Percentiles rank a stretch among this genome's conserved stretches.
These are phyloP conservation scores for Porites lutea DNA, from an alignment of 64 coral and sea anemone species.

Conservation along the genomic window DNA sequence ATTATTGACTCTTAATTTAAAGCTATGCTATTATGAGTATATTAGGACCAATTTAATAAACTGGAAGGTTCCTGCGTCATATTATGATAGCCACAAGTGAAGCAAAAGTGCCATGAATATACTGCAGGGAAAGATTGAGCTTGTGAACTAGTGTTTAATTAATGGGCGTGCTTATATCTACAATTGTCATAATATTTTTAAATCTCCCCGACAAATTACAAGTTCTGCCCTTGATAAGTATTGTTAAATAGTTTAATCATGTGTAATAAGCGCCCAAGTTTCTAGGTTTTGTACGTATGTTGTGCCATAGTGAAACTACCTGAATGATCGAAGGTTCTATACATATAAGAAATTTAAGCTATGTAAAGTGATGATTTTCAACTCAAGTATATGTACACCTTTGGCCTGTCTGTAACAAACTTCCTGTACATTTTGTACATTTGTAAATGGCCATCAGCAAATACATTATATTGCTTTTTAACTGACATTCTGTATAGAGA, in stretches of 20 bases:
- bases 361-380: constrained; percentile 41
- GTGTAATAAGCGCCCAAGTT: constrained; percentile 2
- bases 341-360: constrained; percentile 49
- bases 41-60: not conserved
- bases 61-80: constrained; percentile 17
- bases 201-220: not conserved
- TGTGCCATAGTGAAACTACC: constrained; percentile 30
- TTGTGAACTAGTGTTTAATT: not conserved
- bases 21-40: too few relatives aligned
- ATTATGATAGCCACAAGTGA: not conserved
- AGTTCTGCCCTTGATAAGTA: not conserved
- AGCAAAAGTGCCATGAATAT: constrained; percentile 8
- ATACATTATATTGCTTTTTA: constrained; percentile 12
- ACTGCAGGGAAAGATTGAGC: not conserved
- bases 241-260: constrained; percentile 8
- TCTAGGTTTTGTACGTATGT: constrained; percentile 61
- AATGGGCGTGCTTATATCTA: not conserved
- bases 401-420: constrained; percentile 24
- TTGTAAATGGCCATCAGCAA: constrained; percentile 36
- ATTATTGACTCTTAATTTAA: too few relatives aligned
- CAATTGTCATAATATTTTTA: not conserved
- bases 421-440: constrained; percentile 45
- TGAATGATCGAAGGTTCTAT: constrained; percentile 16
- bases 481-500: constrained; percentile 7
- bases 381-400: constrained; percentile 25